Evolutionary conservation across 2,113 vertebrate genomes (phyloP).

Genomic region (Daubentonia madagascariensis): DNA sequence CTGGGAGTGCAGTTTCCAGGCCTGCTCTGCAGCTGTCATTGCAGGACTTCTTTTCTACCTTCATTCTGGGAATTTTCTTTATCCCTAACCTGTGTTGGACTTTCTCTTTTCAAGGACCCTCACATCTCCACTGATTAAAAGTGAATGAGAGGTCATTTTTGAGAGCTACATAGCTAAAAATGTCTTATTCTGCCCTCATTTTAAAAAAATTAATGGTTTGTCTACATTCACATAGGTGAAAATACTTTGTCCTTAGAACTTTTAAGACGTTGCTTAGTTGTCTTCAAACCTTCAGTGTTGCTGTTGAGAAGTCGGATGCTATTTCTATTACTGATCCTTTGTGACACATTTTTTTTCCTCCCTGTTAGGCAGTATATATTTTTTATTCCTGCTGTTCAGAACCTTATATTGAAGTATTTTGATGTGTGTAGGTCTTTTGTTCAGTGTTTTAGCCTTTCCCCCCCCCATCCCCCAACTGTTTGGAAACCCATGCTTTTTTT

Average conservation of each 20-base stretch:
- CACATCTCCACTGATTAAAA: not conserved
- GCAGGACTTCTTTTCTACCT: not conserved
- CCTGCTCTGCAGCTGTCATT: not conserved
- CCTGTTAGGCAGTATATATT: not conserved
- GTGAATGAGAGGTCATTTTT: not conserved
- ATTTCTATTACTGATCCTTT: not conserved
- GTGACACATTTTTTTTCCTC: not conserved
- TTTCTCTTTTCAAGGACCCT: not conserved
- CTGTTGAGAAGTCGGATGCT: not conserved
- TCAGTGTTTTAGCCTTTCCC: not conserved
- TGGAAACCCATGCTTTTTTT: not conserved
- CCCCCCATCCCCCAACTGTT: not conserved
- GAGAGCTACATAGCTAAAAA: not conserved
- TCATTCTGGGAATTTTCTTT: not conserved
- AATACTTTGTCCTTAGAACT: not conserved
- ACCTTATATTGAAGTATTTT: not conserved
- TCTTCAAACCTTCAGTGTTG: not conserved
- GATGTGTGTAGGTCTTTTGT: not conserved
- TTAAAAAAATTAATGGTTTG: conserved; percentile 12
- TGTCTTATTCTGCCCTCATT: not conserved
- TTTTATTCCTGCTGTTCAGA: not conserved
- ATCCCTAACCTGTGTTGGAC: not conserved
- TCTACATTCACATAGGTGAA: not conserved
- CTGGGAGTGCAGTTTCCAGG: not conserved
- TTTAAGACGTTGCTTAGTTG: not conserved